Conservation (phyloP, 1,140 invertebrate species). For the Copidosoma floridanum region DNA sequence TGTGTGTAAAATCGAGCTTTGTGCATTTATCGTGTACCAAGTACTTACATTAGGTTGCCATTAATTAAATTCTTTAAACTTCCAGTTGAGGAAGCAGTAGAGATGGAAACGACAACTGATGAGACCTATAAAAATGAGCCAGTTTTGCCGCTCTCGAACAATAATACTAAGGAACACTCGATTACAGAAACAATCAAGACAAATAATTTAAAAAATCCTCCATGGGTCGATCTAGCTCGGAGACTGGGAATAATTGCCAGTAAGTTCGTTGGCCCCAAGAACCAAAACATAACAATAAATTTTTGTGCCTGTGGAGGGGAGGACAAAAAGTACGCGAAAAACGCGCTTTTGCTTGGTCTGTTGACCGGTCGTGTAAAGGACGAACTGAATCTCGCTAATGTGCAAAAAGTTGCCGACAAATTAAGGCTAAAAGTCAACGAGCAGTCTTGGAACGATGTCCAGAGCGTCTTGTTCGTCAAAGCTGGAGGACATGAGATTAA, state of each 20-base stretch:
- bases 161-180: no score
- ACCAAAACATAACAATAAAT: slow-evolving; percentile 37
- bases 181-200: no score
- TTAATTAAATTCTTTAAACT: no score
- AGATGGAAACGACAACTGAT: no score
- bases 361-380: slow-evolving; percentile 53
- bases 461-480: slow-evolving; percentile 38
- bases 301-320: slow-evolving; percentile 37
- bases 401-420: slow-evolving; percentile 60
- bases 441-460: slow-evolving; percentile 31
- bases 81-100: no score
- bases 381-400: slow-evolving; percentile 63
- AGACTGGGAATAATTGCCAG: slow-evolving; percentile 56
- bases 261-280: slow-evolving; percentile 37
- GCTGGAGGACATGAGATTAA: slow-evolving; percentile 38
- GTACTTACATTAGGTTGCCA: no score
- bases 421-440: slow-evolving; percentile 53
- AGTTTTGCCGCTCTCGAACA: no score
- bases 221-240: slow-evolving; percentile 63
- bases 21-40: no score
- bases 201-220: no score
- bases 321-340: slow-evolving; percentile 55
- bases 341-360: slow-evolving; percentile 61
- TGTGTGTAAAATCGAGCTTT: no score
- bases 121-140: no score